Base-by-base conservation (phyloP, 1,140 invertebrate species). In the Drosophila seguyi region DNA sequence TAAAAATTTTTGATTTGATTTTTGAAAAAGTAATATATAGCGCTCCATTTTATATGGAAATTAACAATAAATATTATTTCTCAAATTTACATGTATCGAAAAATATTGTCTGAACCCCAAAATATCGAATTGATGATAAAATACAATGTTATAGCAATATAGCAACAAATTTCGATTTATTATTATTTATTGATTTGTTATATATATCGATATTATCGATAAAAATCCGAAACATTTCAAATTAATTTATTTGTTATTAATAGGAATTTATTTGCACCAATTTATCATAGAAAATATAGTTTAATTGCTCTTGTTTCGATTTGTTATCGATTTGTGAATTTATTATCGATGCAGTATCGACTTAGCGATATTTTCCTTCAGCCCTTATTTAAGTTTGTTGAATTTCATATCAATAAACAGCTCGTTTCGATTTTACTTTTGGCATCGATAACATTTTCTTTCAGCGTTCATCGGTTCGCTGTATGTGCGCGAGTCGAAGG, bases 401-500 rank as follows among this genome's bases (percentile, higher is more conserved):
- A 13, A 44, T 22, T n/a, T n/a, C n/a, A 22, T 14, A 14, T 14
- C 1, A 11, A 44, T 1, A 18, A 10, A 8, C 8, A 2, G 6
- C 3, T n/a, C 13, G 1, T 6, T 38, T 14, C 6, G 36, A 6
- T 4, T 16, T 13, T 38, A 3, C 16, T 22, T 45, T 6, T 14
- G 13, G 7, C 3, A 16, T 16, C 6, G 7, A 16, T 25, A n/a
- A 48, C 8, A 20, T 50, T 55, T 55, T 55, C 14, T 55, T n/a
- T 22, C 52, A 27, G 22, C 61, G 25, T 16, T 27, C 22, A 63
- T 36, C 13, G 38, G 6, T 8, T 47, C 8, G 45, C 3, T 27
- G 3, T 25, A 7, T 47, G 52, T 59, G 36, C 59, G 66, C 66
- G 68, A 50, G 84, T 65, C 84, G 79, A 88, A 83, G 83, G 79